These are phyloP conservation scores for Allolobophora icterica DNA, from an alignment of 2,888 invertebrate species.

Conservation along the genomic window DNA sequence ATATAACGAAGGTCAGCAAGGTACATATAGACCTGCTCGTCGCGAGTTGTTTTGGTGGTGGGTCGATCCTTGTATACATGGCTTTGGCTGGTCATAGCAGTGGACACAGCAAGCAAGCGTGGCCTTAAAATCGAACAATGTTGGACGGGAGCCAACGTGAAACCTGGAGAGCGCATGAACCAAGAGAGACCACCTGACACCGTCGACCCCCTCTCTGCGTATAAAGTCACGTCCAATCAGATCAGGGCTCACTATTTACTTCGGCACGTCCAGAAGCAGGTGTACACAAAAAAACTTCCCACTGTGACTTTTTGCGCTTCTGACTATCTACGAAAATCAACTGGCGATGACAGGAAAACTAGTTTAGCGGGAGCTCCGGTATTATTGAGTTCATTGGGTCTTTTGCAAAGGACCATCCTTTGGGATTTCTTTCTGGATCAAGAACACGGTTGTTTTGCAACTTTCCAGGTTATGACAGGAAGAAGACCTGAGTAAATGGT, in stretches of 20 bases:
- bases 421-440: not conserved
- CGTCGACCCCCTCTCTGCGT: not conserved
- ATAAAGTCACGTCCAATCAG: not conserved
- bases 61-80: not conserved
- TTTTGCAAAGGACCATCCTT: not conserved
- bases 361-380: not conserved
- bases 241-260: not conserved
- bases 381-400: not conserved
- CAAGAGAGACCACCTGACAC: not conserved
- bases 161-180: not conserved
- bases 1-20: not conserved
- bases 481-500: not conserved
- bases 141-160: not conserved
- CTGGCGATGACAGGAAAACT: not conserved
- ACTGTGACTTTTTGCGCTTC: not conserved
- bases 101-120: not conserved
- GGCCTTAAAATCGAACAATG: conserved; percentile 6
- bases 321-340: no score
- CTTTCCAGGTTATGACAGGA: not conserved
- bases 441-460: not conserved
- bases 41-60: not conserved
- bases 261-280: not conserved
- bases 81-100: not conserved
- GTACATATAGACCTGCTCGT: not conserved
- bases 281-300: not conserved